phyloP scores from a whole-genome alignment of 2,888 invertebrate species.

The Andrena flavipes region DNA sequence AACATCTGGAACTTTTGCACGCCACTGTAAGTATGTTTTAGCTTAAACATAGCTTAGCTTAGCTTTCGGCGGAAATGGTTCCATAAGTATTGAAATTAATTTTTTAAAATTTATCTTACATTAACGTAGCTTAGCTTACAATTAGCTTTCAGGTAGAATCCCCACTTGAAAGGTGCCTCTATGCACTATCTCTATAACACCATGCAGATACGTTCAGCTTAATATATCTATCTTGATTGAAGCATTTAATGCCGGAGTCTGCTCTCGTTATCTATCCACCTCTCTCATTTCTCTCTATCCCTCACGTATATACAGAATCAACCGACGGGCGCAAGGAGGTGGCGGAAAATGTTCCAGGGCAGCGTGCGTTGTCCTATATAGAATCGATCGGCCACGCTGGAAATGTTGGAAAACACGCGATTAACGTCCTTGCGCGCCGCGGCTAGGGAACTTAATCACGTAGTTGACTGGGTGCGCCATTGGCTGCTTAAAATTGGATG shows the following conservation, averaged over 20 bases:
- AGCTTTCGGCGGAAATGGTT: too few relatives aligned
- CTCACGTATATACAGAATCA: neutral
- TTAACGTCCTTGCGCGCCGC: constrained; percentile 32
- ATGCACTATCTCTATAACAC: constrained; percentile 58
- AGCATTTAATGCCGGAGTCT: constrained; percentile 24
- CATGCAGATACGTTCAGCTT: constrained; percentile 46
- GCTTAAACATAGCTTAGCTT: too few relatives aligned
- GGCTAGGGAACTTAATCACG: constrained; percentile 37
- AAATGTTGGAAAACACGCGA: constrained; percentile 52
- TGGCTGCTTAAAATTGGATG: constrained; percentile 45
- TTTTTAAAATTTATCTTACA: too few relatives aligned
- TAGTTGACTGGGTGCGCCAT: constrained; percentile 43
- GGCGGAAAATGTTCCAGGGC: constrained; percentile 10
- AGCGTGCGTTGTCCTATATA: constrained; percentile 24
- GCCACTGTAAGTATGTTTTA: too few relatives aligned
- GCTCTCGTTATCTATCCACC: neutral
- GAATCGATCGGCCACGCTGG: constrained; percentile 24
- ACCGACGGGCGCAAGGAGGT: neutral
- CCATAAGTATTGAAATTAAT: too few relatives aligned
- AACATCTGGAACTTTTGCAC: too few relatives aligned
- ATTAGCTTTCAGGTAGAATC: too few relatives aligned
- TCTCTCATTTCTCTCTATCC: neutral
- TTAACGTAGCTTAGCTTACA: too few relatives aligned
- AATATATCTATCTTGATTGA: constrained; percentile 50
- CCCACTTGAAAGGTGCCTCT: constrained; percentile 41